Evolutionary conservation across 2,113 vertebrate genomes (phyloP).

Genomic region (Toxotes jaculatrix): DNA sequence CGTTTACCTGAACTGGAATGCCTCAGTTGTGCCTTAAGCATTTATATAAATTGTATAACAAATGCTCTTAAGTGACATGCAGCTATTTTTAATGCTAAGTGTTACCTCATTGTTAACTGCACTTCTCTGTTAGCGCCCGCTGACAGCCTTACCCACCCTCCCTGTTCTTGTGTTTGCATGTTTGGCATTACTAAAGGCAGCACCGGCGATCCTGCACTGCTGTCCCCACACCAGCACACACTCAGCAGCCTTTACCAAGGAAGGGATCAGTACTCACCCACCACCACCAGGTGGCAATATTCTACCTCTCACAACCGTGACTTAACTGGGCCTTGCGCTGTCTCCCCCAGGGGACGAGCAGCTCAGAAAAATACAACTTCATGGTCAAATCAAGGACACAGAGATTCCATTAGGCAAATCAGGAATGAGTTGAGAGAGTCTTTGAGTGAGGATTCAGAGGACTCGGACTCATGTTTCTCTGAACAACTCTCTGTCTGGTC

Average conservation of each 20-base stretch:
- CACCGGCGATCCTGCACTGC: conserved; percentile 50
- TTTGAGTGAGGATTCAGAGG: conserved; percentile 75
- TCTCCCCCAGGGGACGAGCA: conserved; percentile 24
- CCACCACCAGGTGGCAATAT: conserved; percentile 65
- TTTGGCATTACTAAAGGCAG: conserved; percentile 80
- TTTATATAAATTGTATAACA: background rate
- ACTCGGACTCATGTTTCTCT: conserved; percentile 65
- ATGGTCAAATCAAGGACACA: conserved; percentile 68
- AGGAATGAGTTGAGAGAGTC: conserved; percentile 59
- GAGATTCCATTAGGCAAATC: conserved; percentile 59
- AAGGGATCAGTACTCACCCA: conserved; percentile 38
- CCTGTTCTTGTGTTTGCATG: conserved; percentile 86
- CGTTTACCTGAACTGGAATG: conserved; percentile 5
- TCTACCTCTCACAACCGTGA: conserved; percentile 52
- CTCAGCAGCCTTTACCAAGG: conserved; percentile 14
- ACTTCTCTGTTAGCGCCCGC: conserved; percentile 31
- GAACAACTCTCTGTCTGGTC: conserved; percentile 55
- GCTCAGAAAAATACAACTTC: conserved; percentile 56
- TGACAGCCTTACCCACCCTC: conserved; percentile 64
- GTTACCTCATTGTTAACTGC: conserved; percentile 33
- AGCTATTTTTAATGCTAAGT: conserved; percentile 16
- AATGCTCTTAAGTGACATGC: background rate
- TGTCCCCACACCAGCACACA: conserved; percentile 51
- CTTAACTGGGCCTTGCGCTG: conserved; percentile 31
- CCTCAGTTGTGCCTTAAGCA: background rate